A percentile compares a stretch with the other conserved stretches of the same genome.
Evolutionary conservation across 2,797 vertebrate genomes (phyloP).

Genomic region (Scolopax rusticola): DNA sequence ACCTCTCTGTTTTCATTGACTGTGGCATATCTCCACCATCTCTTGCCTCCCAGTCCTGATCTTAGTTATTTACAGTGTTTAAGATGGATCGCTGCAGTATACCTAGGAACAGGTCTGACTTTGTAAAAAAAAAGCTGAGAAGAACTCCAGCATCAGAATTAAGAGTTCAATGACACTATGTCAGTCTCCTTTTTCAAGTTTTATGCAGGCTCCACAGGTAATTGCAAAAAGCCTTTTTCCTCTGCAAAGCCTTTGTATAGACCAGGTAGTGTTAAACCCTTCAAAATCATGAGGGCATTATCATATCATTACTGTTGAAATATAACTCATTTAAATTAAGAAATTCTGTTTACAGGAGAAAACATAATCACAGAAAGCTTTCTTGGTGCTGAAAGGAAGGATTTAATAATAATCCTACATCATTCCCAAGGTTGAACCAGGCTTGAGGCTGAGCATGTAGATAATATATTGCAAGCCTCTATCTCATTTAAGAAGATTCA

Average conservation of each 20-base stretch:
- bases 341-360: not conserved
- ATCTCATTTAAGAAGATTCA: not conserved
- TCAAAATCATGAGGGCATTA: not conserved
- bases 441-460: not conserved
- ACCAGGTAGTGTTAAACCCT: not conserved
- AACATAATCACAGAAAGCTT: not conserved
- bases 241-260: not conserved
- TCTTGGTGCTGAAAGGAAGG: not conserved
- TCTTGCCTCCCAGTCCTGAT: not conserved
- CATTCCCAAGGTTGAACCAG: not conserved
- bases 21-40: accelerated
- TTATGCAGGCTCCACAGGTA: not conserved
- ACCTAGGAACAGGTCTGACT: not conserved
- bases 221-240: not conserved
- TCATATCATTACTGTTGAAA: not conserved
- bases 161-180: not conserved
- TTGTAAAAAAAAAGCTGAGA: not conserved
- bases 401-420: not conserved
- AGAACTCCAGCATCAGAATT: not conserved
- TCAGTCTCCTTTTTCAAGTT: not conserved
- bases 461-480: not conserved
- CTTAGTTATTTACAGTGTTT: not conserved
- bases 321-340: not conserved
- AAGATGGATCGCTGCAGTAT: not conserved
- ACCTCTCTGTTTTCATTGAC: not conserved